A percentile compares a stretch with the other conserved stretches of the same genome.
Evolutionary conservation across 2,888 invertebrate species (phyloP).

Genomic region (Lasius platythorax): DNA sequence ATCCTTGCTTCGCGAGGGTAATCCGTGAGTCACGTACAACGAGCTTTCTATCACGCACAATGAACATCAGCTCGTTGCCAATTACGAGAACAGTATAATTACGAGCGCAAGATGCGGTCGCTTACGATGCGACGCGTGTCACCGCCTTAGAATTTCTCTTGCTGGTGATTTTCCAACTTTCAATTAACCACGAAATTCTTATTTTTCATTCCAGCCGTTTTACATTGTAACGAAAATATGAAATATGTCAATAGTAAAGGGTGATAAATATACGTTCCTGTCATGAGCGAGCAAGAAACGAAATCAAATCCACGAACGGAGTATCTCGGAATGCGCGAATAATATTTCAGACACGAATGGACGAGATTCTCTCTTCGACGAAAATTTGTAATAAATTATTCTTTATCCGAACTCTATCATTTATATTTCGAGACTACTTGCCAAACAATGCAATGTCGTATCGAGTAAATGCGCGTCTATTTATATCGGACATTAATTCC

Average conservation of each 20-base stretch:
- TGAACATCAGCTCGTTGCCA: constrained; percentile 35
- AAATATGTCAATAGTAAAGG: not conserved
- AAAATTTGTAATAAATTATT: not conserved
- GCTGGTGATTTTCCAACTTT: constrained; percentile 36
- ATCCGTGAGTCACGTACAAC: constrained; percentile 37
- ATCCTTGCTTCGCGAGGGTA: not conserved
- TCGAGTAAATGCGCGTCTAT: not conserved
- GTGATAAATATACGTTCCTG: not conserved
- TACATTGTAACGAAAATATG: constrained; percentile 9
- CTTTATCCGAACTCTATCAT: not conserved
- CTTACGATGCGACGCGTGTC: constrained; percentile 57
- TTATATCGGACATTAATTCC: constrained; percentile 34
- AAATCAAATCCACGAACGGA: not conserved
- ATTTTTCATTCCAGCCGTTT: not conserved
- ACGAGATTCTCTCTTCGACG: not conserved
- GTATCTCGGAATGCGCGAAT: not conserved
- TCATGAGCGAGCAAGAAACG: too few relatives aligned
- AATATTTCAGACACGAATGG: not conserved
- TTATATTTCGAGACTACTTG: not conserved
- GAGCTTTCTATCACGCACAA: constrained; percentile 65
- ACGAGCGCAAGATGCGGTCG: constrained; percentile 4
- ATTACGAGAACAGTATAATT: constrained; percentile 47
- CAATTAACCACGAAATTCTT: constrained; percentile 30
- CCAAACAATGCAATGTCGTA: not conserved
- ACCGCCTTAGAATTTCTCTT: constrained; percentile 7